Evolutionary conservation across 2,888 invertebrate genomes (phyloP).

Genomic region (Noctua comes): DNA sequence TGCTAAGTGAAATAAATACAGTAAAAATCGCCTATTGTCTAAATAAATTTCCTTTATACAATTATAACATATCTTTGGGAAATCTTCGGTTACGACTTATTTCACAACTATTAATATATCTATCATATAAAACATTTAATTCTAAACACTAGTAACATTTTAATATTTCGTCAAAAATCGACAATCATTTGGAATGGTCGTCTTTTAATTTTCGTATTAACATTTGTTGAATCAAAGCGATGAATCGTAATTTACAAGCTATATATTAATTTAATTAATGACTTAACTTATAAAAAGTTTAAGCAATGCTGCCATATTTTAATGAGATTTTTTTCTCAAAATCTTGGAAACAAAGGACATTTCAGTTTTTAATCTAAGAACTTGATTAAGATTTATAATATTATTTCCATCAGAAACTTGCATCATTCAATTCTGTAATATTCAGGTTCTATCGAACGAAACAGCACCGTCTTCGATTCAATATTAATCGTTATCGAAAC

Average conservation of each 20-base stretch:
- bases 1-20: conserved; percentile 43
- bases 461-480: conserved; percentile 72
- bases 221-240: conserved; percentile 56
- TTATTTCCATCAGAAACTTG: conserved; percentile 32
- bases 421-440: conserved; percentile 33
- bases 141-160: conserved; percentile 65
- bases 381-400: conserved; percentile 29
- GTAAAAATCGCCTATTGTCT: conserved; percentile 35
- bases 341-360: conserved; percentile 22
- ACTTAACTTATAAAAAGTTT: conserved; percentile 41
- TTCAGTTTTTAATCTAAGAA: conserved; percentile 35
- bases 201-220: conserved; percentile 50
- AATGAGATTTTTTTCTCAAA: conserved; percentile 31
- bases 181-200: conserved; percentile 70
- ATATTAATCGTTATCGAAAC: conserved; percentile 63
- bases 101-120: conserved; percentile 53
- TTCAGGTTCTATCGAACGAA: conserved; percentile 52
- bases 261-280: conserved; percentile 35
- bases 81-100: conserved; percentile 61
- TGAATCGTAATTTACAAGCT: conserved; percentile 49
- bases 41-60: conserved; percentile 55
- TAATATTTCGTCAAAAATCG: conserved; percentile 64
- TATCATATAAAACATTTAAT: conserved; percentile 71
- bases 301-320: conserved; percentile 64
- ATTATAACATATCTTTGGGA: conserved; percentile 66